Percentiles rank a stretch among this genome's conserved stretches.
These are phyloP conservation scores for Spialia ferax DNA, from an alignment of 2,888 invertebrate species.

Conservation along the genomic window DNA sequence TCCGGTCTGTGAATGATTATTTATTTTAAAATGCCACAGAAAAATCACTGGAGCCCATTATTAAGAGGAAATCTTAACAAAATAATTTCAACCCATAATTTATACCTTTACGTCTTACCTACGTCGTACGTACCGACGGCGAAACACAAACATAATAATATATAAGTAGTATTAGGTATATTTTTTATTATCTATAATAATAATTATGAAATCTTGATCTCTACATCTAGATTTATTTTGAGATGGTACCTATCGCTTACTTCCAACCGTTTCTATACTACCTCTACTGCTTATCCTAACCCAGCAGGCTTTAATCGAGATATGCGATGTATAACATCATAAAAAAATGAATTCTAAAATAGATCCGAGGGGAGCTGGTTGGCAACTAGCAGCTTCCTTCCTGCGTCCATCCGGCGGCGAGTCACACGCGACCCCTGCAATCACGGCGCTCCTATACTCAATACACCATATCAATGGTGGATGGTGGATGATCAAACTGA, in stretches of 20 bases:
- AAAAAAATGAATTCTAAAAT: conserved; percentile 81
- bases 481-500: too few species aligned
- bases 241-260: neutral
- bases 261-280: neutral
- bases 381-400: conserved; percentile 86
- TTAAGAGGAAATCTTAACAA: too few species aligned
- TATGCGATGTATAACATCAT: conserved; percentile 65
- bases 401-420: conserved; percentile 81
- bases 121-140: too few species aligned
- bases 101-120: too few species aligned
- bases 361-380: conserved; percentile 80
- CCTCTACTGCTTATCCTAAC: neutral
- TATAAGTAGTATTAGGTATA: too few species aligned
- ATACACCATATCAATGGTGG: conserved; percentile 46
- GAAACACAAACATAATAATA: too few species aligned
- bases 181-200: too few species aligned
- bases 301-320: conserved; percentile 39
- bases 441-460: conserved; percentile 14
- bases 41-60: too few species aligned
- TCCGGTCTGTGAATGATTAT: too few species aligned
- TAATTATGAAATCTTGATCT: too few species aligned
- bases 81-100: too few species aligned
- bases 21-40: too few species aligned
- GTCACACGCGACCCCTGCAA: conserved; percentile 77
- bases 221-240: neutral